Evolutionary conservation across 2,113 vertebrate species (phyloP), one percentile per base, ranked within the genome.

Genomic region (Verasper variegatus): DNA sequence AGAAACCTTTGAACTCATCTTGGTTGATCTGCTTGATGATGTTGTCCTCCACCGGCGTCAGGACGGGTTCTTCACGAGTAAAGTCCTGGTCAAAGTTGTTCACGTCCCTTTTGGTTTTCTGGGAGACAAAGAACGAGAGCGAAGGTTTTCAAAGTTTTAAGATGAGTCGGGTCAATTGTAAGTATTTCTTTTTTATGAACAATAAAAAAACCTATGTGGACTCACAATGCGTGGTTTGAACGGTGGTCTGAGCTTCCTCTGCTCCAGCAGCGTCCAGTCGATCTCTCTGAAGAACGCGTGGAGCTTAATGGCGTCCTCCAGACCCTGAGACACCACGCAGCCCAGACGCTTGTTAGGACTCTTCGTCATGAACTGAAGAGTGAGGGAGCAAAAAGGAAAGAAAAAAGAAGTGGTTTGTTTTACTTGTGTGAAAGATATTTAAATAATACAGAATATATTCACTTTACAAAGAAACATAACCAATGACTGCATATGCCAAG

Each of bases 1-100:
- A 98, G 95, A 99, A 99, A 42, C 97, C 98, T 94, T 97, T 98
- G 90, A 99, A 99, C 93, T 99, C 98, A 60, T 98, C 98, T 90
- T 99, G 98, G 94, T 99, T 99, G 93, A 98, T 99, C 94, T 99
- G 98, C 89, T 98, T 99, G 93, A 98, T 95, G 89, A 98, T 97
- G 80, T 92, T 94, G 47, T 97, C 96, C 11, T 99, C 97, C 91
- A 97, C 95, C 14, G 95, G 95, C 0, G 98, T 99, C 91, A 99
- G 95, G 40, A 97, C 95, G 0, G 98, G 97, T 67, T 99, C 97
- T 90, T 99, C 98, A 27, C 97, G 95, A 5, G 98, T 99, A 89
- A 99, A 99, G 94, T 99, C 98, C 95, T 99, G 98, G 94, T 99
- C 98, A 89, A 99, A 99, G 94, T 99, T 99, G 94, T 99, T 99